Evolutionary conservation across 2,797 vertebrate species (phyloP).

Genomic region (Mareca strepera): DNA sequence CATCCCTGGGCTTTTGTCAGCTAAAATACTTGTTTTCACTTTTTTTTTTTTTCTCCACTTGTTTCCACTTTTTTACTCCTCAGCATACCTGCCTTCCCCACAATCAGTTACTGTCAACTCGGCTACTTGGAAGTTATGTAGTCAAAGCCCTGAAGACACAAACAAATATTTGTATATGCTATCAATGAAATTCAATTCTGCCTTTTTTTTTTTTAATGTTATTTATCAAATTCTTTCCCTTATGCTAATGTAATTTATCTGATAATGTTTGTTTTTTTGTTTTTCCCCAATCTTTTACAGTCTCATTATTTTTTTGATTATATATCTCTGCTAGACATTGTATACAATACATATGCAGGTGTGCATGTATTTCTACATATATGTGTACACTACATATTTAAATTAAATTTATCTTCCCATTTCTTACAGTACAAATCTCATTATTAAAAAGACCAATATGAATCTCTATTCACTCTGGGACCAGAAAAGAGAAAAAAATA

Average conservation of each 20-base stretch:
- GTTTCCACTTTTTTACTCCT: not conserved
- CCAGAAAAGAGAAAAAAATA: not conserved
- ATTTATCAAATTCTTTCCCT: not conserved
- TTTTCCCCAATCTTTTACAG: not conserved
- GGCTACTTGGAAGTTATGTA: not conserved
- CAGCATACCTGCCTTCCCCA: not conserved
- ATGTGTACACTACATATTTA: not conserved
- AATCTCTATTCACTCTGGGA: not conserved
- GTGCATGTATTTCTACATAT: not conserved
- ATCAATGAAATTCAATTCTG: not conserved
- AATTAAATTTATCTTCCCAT: not conserved
- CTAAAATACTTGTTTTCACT: not conserved
- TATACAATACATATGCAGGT: not conserved
- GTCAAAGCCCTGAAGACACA: not conserved
- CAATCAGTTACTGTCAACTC: not conserved
- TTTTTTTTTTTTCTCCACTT: not conserved
- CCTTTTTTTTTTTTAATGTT: not conserved
- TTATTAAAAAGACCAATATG: not conserved
- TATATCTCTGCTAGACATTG: not conserved
- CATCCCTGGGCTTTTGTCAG: not conserved
- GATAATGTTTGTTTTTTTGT: not conserved
- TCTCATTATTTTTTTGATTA: not conserved
- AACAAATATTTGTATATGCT: not conserved
- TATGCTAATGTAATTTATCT: not conserved
- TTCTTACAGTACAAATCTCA: not conserved